phyloP scores from a whole-genome alignment of 2,888 invertebrate genomes.

The Sesia bembeciformis region DNA sequence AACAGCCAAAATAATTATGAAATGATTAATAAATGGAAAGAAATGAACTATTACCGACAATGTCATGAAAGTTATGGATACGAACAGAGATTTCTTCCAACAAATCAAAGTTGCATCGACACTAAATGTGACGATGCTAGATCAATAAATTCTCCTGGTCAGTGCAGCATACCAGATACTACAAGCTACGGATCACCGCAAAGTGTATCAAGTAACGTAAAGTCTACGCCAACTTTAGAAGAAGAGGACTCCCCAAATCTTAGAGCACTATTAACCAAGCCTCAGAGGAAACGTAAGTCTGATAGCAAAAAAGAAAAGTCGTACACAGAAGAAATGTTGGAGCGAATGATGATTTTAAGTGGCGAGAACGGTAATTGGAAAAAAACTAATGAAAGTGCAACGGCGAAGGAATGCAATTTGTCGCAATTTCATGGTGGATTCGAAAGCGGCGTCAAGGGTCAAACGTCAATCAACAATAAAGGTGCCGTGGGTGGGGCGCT shows the following conservation, averaged over 20 bases:
- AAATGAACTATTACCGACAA: constrained; percentile 46
- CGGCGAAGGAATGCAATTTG: constrained; percentile 53
- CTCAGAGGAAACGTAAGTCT: constrained; percentile 20
- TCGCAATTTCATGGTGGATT: constrained; percentile 65
- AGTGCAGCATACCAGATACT: constrained; percentile 37
- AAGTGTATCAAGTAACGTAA: constrained; percentile 38
- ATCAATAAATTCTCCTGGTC: constrained; percentile 49
- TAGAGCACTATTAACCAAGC: constrained; percentile 71
- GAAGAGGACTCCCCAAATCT: constrained; percentile 71
- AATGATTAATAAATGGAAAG: constrained; percentile 52
- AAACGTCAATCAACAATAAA: constrained; percentile 47
- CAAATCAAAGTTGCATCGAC: too few species aligned
- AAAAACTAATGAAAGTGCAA: constrained; percentile 39
- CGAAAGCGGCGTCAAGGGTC: constrained; percentile 35
- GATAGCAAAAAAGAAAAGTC: constrained; percentile 31
- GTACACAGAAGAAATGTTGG: constrained; percentile 37
- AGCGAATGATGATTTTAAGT: constrained; percentile 37
- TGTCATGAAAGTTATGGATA: constrained; percentile 39
- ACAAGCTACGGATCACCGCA: constrained; percentile 53
- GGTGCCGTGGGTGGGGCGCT: constrained; percentile 49
- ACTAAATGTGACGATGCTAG: constrained; percentile 27
- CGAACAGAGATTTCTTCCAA: constrained; percentile 22
- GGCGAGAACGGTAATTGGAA: constrained; percentile 41
- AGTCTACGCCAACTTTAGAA: constrained; percentile 34
- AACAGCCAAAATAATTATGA: constrained; percentile 32